These are phyloP conservation scores for Cercopithecus petaurista DNA, from an alignment of 2,797 vertebrate genomes.

Conservation along the genomic window DNA sequence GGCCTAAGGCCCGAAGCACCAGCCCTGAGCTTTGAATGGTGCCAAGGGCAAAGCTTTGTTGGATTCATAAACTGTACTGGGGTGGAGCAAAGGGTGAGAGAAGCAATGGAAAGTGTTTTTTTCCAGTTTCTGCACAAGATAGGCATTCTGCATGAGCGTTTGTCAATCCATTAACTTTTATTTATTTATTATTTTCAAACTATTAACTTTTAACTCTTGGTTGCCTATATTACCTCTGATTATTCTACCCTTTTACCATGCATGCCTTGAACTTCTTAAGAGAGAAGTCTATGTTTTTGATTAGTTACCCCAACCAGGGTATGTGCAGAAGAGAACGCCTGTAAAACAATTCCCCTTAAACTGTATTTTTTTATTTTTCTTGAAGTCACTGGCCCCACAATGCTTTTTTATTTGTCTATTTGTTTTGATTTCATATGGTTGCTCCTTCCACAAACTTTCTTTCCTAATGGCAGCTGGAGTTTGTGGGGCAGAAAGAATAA, in stretches of 20 bases:
- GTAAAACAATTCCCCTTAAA: slow-evolving; percentile 1
- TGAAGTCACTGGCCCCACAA: not conserved
- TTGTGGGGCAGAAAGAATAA: not conserved
- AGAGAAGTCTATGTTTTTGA: not conserved
- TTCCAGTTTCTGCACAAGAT: not conserved
- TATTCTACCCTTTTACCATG: not conserved
- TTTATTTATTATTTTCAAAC: not conserved
- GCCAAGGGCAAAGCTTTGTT: not conserved
- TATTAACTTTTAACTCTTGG: not conserved
- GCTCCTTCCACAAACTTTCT: not conserved
- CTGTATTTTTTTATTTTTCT: slow-evolving; percentile 50
- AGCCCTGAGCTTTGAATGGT: not conserved
- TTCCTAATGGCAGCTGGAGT: not conserved
- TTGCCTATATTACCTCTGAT: not conserved
- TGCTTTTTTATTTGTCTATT: slow-evolving; percentile 40
- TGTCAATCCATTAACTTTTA: not conserved
- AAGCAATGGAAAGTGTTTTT: not conserved
- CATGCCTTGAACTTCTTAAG: not conserved
- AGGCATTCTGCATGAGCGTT: not conserved
- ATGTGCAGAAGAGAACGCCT: not conserved
- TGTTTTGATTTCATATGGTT: slow-evolving; percentile 45
- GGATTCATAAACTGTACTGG: not conserved
- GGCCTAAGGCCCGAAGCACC: not conserved
- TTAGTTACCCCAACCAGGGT: not conserved
- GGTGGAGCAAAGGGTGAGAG: not conserved